A percentile compares a stretch with the other conserved stretches of the same genome.
phyloP scores from a whole-genome alignment of 2,888 invertebrate species.

The Dryococelus australis region DNA sequence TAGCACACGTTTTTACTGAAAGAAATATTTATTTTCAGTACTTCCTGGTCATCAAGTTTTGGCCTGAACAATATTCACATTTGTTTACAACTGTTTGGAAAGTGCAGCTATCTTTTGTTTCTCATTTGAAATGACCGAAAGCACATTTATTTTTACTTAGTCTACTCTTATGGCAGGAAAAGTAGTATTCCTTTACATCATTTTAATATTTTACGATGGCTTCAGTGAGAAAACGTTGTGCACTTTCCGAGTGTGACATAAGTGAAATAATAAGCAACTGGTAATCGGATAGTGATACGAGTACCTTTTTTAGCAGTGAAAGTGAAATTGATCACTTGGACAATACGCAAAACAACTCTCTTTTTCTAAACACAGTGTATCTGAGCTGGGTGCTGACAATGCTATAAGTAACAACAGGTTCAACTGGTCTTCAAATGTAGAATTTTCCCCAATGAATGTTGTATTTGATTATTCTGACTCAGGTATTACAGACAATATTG shows the following conservation, averaged over 20 bases:
- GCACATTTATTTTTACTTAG: background rate
- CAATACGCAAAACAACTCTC: background rate
- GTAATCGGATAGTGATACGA: background rate
- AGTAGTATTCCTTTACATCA: background rate
- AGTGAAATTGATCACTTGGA: background rate
- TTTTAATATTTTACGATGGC: background rate
- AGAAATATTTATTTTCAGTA: too few species aligned
- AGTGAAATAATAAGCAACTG: background rate
- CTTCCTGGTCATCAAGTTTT: too few species aligned
- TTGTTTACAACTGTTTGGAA: too few species aligned
- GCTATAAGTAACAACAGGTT: background rate
- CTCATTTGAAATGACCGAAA: too few species aligned
- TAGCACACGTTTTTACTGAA: too few species aligned
- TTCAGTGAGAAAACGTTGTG: background rate
- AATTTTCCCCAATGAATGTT: background rate
- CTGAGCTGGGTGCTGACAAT: background rate
- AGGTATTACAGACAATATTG: background rate
- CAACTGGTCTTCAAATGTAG: background rate
- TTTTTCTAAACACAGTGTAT: background rate
- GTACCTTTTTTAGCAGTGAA: background rate
- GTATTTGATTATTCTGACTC: background rate
- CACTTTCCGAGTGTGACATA: background rate
- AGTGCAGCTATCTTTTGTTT: too few species aligned
- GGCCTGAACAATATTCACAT: too few species aligned
- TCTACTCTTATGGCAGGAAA: background rate